Conservation (phyloP, 2,888 invertebrate species). For the Nomada hirtipes region DNA sequence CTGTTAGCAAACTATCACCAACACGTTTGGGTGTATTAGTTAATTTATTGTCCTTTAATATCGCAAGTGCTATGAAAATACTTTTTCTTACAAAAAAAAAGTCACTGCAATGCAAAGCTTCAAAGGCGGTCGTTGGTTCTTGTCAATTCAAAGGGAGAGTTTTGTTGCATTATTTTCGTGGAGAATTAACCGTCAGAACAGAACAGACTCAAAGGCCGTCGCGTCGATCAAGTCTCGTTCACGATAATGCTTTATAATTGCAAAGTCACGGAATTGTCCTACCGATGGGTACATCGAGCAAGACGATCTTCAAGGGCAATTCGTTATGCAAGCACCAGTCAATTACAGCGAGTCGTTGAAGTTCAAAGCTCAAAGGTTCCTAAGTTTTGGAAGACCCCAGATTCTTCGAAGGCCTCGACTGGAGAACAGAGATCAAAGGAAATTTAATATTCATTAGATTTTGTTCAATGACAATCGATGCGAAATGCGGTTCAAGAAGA, state of each 20-base stretch:
- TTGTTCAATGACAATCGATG: neutral
- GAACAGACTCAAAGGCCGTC: neutral
- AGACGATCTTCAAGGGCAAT: constrained; percentile 40
- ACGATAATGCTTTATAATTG: constrained; percentile 14
- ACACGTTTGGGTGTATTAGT: too few relatives aligned
- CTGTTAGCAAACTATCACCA: too few relatives aligned
- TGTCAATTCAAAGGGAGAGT: too few relatives aligned
- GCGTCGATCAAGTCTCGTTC: neutral
- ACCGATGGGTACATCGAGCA: constrained; percentile 1
- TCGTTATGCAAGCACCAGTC: constrained; percentile 49
- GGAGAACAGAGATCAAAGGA: constrained; percentile 11
- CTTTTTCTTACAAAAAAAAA: too few relatives aligned
- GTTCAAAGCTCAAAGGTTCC: constrained; percentile 11
- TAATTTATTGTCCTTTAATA: too few relatives aligned
- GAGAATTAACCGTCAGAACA: neutral
- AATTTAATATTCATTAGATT: constrained; percentile 34
- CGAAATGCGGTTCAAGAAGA: neutral
- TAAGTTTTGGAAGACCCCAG: neutral
- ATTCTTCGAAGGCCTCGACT: constrained; percentile 2
- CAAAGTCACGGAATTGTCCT: neutral
- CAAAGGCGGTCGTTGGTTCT: too few relatives aligned
- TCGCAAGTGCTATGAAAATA: too few relatives aligned
- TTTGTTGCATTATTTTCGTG: neutral
- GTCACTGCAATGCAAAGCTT: too few relatives aligned
- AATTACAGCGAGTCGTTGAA: constrained; percentile 36